A percentile compares a stretch with the other conserved stretches of the same genome.
These are phyloP conservation scores for Paracyclopina nana DNA, from an alignment of 1,140 invertebrate genomes.

Conservation along the genomic window DNA sequence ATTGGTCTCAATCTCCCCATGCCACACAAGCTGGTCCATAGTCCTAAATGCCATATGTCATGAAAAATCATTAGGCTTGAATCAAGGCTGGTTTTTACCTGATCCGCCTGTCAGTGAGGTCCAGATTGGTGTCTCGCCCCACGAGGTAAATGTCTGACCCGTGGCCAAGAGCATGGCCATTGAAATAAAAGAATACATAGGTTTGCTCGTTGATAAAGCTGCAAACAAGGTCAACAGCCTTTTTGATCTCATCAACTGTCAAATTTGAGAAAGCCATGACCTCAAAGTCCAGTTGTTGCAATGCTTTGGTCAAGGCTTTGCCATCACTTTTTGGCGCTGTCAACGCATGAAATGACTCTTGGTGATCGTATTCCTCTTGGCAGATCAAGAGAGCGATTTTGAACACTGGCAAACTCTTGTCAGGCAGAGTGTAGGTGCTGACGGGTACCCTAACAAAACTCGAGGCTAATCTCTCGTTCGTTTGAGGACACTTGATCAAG, in stretches of 20 bases:
- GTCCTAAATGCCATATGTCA: background rate
- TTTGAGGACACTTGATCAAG: slow-evolving; percentile 1
- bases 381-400: slow-evolving; percentile 14
- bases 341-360: slow-evolving; percentile 7
- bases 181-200: slow-evolving; percentile 13
- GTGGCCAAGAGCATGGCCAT: slow-evolving; percentile 12
- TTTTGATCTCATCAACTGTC: background rate
- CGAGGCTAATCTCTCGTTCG: background rate
- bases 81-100: no score
- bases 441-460: background rate
- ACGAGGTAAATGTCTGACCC: slow-evolving; percentile 6
- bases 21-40: slow-evolving; percentile 3
- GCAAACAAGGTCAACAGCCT: slow-evolving; percentile 9
- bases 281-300: slow-evolving; percentile 8
- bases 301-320: background rate
- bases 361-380: slow-evolving; percentile 8
- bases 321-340: slow-evolving; percentile 6
- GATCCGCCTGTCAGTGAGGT: no score
- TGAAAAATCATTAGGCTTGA: no score
- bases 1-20: slow-evolving; percentile 3
- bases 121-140: background rate
- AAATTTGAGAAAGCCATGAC: slow-evolving; percentile 7
- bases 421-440: background rate
- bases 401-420: slow-evolving; percentile 4
- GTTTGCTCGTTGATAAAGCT: slow-evolving; percentile 15